Percentiles rank a stretch among this genome's conserved stretches.
These are phyloP conservation scores for Protobothrops mucrosquamatus DNA, from an alignment of 2,113 vertebrate genomes.

Conservation along the genomic window DNA sequence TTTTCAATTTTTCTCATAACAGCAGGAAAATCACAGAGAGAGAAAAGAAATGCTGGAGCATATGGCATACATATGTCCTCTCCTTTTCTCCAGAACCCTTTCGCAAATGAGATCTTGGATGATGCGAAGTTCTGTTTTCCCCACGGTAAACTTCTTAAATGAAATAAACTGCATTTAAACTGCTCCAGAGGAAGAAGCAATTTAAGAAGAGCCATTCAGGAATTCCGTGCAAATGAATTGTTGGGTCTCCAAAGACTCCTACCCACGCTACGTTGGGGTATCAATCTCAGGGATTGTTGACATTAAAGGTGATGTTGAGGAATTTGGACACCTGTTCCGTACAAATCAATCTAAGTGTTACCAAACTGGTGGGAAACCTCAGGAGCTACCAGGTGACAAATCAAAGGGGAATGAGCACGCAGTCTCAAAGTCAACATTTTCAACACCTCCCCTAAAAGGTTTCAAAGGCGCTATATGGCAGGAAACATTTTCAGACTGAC, in stretches of 20 bases:
- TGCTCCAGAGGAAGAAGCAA: constrained; percentile 63
- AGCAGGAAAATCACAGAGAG: constrained; percentile 50
- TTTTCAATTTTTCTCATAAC: constrained; percentile 52
- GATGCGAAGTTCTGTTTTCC: constrained; percentile 53
- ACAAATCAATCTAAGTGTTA: constrained; percentile 24
- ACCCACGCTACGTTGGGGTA: constrained; percentile 15
- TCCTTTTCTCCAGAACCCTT: constrained; percentile 47
- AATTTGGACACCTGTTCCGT: constrained; percentile 19
- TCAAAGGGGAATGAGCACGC: not conserved
- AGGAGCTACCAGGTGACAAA: not conserved
- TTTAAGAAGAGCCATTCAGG: constrained; percentile 65
- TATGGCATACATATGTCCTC: constrained; percentile 38
- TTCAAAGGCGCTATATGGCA: not conserved
- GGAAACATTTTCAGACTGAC: not conserved
- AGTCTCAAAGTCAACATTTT: not conserved
- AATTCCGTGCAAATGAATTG: constrained; percentile 68
- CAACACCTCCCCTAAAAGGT: not conserved
- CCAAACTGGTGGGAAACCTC: not conserved
- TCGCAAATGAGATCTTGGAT: constrained; percentile 55
- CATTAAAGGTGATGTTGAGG: constrained; percentile 34
- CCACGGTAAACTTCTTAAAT: constrained; percentile 62
- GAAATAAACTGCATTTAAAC: constrained; percentile 63
- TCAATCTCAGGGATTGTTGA: constrained; percentile 23
- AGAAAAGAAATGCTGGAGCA: constrained; percentile 36
- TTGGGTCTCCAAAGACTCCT: constrained; percentile 48